Evolutionary conservation across 1,140 invertebrate genomes (phyloP).

Genomic region (Brachionus calyciflorus): DNA sequence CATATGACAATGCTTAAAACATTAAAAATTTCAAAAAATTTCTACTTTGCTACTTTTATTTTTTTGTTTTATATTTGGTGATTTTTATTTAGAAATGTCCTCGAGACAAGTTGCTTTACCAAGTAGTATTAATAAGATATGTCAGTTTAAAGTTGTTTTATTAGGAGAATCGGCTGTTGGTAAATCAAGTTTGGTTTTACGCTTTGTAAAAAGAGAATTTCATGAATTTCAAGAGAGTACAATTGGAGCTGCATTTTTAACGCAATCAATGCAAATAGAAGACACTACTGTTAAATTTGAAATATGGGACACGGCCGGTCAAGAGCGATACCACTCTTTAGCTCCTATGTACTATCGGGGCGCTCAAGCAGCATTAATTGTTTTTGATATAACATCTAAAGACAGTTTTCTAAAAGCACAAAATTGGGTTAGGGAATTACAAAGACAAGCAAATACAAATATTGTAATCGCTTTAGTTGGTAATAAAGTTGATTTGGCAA

Average conservation of each 20-base stretch:
- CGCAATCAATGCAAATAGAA: slow-evolving; percentile 59
- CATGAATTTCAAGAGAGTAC: slow-evolving; percentile 49
- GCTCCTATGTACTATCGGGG: slow-evolving; percentile 91
- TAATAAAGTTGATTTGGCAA: slow-evolving; percentile 49
- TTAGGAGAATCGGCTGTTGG: slow-evolving; percentile 48
- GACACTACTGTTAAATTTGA: slow-evolving; percentile 59
- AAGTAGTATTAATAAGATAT: slow-evolving; percentile 22
- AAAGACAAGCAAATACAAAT: slow-evolving; percentile 92
- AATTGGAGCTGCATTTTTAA: slow-evolving; percentile 60
- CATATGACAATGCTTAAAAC: slow-evolving; percentile 33
- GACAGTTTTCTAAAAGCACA: slow-evolving; percentile 98
- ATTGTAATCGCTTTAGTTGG: slow-evolving; percentile 98
- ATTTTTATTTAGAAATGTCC: background rate
- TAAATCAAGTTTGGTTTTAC: slow-evolving; percentile 48
- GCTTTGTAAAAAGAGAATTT: slow-evolving; percentile 49
- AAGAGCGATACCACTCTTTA: slow-evolving; percentile 82
- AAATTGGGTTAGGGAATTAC: slow-evolving; percentile 98
- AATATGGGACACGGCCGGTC: slow-evolving; percentile 84
- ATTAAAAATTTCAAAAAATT: background rate
- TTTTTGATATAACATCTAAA: slow-evolving; percentile 88
- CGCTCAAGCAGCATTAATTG: slow-evolving; percentile 82
- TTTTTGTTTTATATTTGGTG: background rate
- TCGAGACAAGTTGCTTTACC: background rate
- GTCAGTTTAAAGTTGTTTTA: slow-evolving; percentile 48
- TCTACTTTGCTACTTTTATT: too few species aligned